A percentile compares a stretch with the other conserved stretches of the same genome.
These are phyloP conservation scores for Megalonaias nervosa DNA, from an alignment of 1,140 invertebrate genomes.

Conservation along the genomic window DNA sequence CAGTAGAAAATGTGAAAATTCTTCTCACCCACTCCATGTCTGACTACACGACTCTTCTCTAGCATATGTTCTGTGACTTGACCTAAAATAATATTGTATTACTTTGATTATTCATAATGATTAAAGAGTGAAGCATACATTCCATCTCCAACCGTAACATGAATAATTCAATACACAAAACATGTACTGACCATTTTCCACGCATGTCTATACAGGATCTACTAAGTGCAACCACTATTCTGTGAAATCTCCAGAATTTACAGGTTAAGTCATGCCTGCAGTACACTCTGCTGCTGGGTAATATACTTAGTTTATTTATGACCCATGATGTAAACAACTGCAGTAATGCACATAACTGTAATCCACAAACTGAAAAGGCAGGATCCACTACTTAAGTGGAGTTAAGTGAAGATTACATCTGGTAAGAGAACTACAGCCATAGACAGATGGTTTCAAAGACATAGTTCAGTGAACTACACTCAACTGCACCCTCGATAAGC, in stretches of 20 bases:
- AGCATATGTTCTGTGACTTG: slow-evolving; percentile 75
- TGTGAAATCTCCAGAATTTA: neutral
- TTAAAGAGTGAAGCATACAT: slow-evolving; percentile 4
- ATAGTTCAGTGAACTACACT: neutral
- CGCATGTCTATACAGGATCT: neutral
- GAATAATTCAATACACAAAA: neutral
- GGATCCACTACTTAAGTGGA: neutral
- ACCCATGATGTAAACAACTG: no score
- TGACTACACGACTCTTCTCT: slow-evolving; percentile 93
- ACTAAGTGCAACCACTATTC: neutral
- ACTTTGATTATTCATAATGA: neutral
- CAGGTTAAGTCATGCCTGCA: neutral
- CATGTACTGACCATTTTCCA: neutral
- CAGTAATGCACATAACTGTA: neutral
- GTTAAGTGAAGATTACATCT: neutral
- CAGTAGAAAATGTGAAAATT: slow-evolving; percentile 99
- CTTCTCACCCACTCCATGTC: slow-evolving; percentile 87
- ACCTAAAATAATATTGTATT: slow-evolving; percentile 35
- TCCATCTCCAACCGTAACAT: neutral
- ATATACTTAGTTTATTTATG: no score
- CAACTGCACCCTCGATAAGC: neutral
- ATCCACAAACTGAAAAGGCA: neutral
- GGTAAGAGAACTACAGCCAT: no score
- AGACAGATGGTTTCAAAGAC: neutral
- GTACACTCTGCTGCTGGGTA: no score